Evolutionary conservation across 2,113 vertebrate species (phyloP).

Genomic region (Platycercus adscitus): DNA sequence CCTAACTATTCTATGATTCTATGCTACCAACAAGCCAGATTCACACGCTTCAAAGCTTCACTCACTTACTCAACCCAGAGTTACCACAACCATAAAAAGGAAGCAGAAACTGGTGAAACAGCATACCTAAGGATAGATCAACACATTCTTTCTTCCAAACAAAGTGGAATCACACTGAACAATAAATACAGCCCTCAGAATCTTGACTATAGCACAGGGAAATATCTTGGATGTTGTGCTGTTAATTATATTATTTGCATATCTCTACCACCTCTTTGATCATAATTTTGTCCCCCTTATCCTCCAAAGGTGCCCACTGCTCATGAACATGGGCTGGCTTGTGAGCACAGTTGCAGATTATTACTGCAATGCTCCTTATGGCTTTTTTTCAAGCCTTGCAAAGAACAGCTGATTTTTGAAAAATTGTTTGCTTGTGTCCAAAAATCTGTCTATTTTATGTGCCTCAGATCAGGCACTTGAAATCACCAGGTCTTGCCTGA

Average conservation of each 20-base stretch:
- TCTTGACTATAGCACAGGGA: neutral
- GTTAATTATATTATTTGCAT: neutral
- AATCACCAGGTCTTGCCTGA: neutral
- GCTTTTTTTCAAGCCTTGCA: neutral
- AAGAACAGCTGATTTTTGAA: neutral
- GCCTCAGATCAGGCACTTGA: neutral
- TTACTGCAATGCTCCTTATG: neutral
- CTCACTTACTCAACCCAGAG: neutral
- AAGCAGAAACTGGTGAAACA: neutral
- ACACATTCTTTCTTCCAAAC: neutral
- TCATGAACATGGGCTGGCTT: neutral
- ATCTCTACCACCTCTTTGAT: neutral
- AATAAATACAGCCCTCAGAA: neutral
- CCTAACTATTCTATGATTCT: too few relatives aligned
- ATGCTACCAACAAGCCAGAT: neutral
- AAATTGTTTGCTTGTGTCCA: neutral
- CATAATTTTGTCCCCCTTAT: neutral
- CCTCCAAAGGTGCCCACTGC: neutral
- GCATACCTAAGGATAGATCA: neutral
- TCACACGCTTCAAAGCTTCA: neutral
- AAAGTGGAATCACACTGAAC: neutral
- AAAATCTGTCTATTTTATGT: neutral
- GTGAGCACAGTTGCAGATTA: neutral
- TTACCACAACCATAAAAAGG: neutral
- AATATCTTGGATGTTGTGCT: neutral